Percentiles rank a stretch among this genome's conserved stretches.
These are phyloP conservation scores for Lates calcarifer DNA, from an alignment of 2,113 vertebrate genomes.

Conservation along the genomic window DNA sequence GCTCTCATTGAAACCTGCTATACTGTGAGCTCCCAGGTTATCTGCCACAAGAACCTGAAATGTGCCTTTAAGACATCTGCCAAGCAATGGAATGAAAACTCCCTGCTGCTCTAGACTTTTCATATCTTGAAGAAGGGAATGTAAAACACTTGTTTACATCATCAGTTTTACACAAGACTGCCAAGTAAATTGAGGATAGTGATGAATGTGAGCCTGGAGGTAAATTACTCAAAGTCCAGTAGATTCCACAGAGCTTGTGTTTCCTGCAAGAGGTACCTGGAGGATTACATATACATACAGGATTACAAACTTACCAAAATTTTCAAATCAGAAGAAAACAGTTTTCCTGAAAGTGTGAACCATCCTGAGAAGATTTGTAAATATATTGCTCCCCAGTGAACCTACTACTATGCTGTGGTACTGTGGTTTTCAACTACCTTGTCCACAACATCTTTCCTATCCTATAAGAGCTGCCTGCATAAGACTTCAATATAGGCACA, in stretches of 20 bases:
- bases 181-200: constrained; percentile 35
- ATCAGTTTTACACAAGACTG: constrained; percentile 40
- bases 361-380: constrained; percentile 44
- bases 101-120: constrained; percentile 31
- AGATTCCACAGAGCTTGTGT: constrained; percentile 41
- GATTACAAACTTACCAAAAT: constrained; percentile 21
- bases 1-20: constrained; percentile 38
- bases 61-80: constrained; percentile 39
- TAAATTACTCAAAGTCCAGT: constrained; percentile 46
- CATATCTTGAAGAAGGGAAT: constrained; percentile 31
- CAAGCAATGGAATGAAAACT: constrained; percentile 36
- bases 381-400: neutral
- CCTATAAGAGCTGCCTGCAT: too few species aligned
- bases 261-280: constrained; percentile 37
- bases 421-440: constrained; percentile 39
- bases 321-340: constrained; percentile 39
- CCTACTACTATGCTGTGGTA: constrained; percentile 20
- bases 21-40: constrained; percentile 22
- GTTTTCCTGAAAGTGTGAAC: constrained; percentile 44
- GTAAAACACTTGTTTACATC: constrained; percentile 18
- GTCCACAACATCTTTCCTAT: constrained; percentile 36
- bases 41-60: constrained; percentile 30
- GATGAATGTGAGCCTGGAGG: constrained; percentile 25
- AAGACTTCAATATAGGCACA: constrained; percentile 49
- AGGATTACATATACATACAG: constrained; percentile 36